phyloP scores from a whole-genome alignment of 2,888 invertebrate species.

The Diadromus collaris region DNA sequence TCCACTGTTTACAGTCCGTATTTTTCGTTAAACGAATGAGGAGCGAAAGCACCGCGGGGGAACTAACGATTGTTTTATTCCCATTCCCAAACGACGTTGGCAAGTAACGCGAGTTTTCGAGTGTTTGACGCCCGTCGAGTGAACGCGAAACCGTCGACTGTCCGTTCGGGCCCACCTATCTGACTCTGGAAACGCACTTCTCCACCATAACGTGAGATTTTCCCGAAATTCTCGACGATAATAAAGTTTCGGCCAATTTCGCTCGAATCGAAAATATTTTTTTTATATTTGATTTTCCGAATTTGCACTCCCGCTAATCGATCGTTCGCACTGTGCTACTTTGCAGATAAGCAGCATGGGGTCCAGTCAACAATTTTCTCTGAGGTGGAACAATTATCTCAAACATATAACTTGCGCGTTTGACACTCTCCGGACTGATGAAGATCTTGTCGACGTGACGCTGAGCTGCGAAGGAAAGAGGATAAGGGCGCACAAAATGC shows the following conservation, averaged over 20 bases:
- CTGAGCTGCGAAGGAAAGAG: constrained; percentile 92
- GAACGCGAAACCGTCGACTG: constrained; percentile 15
- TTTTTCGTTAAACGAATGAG: constrained; percentile 61
- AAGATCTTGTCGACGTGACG: constrained; percentile 90
- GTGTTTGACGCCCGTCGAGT: constrained; percentile 33
- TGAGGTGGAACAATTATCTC: constrained; percentile 94
- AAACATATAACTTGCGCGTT: constrained; percentile 91
- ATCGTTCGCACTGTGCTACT: constrained; percentile 10
- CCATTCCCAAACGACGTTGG: not conserved
- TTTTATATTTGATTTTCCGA: constrained; percentile 1
- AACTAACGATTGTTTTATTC: constrained; percentile 8
- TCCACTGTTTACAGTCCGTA: constrained; percentile 71
- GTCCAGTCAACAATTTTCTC: constrained; percentile 89
- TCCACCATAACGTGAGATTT: constrained; percentile 56
- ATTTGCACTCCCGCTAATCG: not conserved
- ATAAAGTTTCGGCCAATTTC: constrained; percentile 2
- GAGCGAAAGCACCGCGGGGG: constrained; percentile 23
- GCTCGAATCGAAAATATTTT: not conserved
- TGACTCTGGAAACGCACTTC: constrained; percentile 30
- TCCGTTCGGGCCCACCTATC: constrained; percentile 37
- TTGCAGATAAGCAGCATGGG: constrained; percentile 79
- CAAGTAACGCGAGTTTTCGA: constrained; percentile 4
- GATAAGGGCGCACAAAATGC: constrained; percentile 92
- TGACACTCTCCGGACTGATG: constrained; percentile 84
- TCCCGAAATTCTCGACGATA: constrained; percentile 5